Evolutionary conservation across 2,113 vertebrate genomes (phyloP), one percentile per base, ranked within the genome.

Genomic region (Condylura cristata): DNA sequence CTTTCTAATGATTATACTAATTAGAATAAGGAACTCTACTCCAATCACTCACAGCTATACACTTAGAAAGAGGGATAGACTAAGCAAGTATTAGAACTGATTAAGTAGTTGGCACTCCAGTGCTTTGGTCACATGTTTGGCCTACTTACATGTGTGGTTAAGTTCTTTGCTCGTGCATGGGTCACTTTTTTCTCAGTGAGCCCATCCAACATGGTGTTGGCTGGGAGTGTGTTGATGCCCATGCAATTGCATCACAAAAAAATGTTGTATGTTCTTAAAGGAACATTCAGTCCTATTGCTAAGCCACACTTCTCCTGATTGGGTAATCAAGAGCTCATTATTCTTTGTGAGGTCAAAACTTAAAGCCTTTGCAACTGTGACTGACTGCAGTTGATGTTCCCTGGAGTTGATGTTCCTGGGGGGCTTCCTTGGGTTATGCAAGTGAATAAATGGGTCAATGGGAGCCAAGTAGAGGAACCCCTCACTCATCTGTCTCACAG

Each of bases 201-300:
- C 34, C 71, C 79, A 2, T 24, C 34, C 22, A 8, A 26, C 60
- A 61, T 30, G 14, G 48, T 51, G 61, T 11, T n/a, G 3, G 30
- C 7, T 16, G 30, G 30, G 32, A 1, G 26, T 18, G 1, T 75
- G 0, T 6, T 0, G 20, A 53, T 61, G 51, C 56, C 32, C 9
- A 9, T 5, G 3, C 14, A 0, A 41, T 46, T 53, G 32, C 17
- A 39, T 10, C 90, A 24, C 37, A 30, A 32, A 66, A 65, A n/a
- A 34, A n/a, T n/a, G 5, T 17, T 39, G n/a, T 37, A 14, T 61
- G 2, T 37, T 34, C 22, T 17, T 6, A 37, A 48, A 70, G 28
- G 7, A 76, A 17, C 65, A 78, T 7, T 44, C 2, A 8, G 12
- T 22, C 4, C 46, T 71, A 0, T 9, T 56, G 22, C 34, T 58